Base-by-base conservation (phyloP, 2,113 vertebrate genomes). In the Crotophaga sulcirostris region DNA sequence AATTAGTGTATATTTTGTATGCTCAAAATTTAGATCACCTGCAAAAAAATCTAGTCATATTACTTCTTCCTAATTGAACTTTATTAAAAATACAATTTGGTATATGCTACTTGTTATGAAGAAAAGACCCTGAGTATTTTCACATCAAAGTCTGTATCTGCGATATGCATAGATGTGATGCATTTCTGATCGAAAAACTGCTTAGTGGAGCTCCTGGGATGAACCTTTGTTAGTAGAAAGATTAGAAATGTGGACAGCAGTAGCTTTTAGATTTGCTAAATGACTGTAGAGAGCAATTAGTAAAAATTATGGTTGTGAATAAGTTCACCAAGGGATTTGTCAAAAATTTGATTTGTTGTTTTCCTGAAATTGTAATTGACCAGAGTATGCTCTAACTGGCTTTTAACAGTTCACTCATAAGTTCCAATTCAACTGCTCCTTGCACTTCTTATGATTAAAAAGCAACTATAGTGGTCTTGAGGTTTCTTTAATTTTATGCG, bases 121-220 rank as follows among this genome's bases (percentile, higher is more conserved):
- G 25, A 68, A 72, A 59, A 72, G 40, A 31, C 18, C 31, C 11
- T 33, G 36, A 84, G 23, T 17, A 33, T 80, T 83, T 64, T 84
- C 16, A 33, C 7, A 6, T 73, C 29, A 3, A 20, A 80, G 36
- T 42, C 63, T 55, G 3, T 70, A 45, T 42, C 47, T 72, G 24
- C 31, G 24, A 20, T n/a, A 26, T 17, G 20, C 20, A 31, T 24
- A 36, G 20, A 26, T 55, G 38, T 0, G 0, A 8, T 49, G 31
- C 14, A 29, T 87, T 94, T 87, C 64, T 80, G 26, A 34, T 87
- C 13, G 33, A 84, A 86, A 83, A 83, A 38, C 20, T 64, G n/a
- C 60, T 66, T 69, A 34, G 45, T 52, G 51, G 17, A 60, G 51
- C 49, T 94, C 36, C 45, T 60, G 24, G 10, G 12, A 36, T 77